phyloP scores from a whole-genome alignment of 2,113 vertebrate genomes.

The Labrus mixtus region DNA sequence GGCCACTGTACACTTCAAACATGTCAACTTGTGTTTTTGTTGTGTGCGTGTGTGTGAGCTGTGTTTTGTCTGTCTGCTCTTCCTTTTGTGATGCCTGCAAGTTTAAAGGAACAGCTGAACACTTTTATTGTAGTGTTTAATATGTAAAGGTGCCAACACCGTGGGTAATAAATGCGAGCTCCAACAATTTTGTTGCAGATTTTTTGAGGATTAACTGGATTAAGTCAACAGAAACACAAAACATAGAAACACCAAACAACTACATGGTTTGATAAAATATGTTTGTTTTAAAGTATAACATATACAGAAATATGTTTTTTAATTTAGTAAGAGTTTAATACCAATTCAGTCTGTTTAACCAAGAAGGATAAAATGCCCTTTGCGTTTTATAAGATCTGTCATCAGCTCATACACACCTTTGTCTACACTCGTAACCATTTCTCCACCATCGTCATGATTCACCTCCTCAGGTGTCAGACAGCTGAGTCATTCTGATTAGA shows the following conservation, averaged over 20 bases:
- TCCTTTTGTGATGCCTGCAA: background rate
- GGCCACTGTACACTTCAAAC: conserved; percentile 29
- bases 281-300: too few species aligned
- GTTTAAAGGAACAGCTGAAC: conserved; percentile 5
- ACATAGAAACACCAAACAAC: background rate
- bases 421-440: background rate
- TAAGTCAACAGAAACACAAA: background rate
- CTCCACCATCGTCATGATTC: conserved; percentile 13
- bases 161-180: background rate
- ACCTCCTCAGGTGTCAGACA: conserved; percentile 12
- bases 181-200: background rate
- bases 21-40: conserved; percentile 21
- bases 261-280: background rate
- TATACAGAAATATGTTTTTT: too few species aligned
- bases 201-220: conserved; percentile 21
- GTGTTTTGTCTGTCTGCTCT: background rate
- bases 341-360: background rate
- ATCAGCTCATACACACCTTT: background rate
- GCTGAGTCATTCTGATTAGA: conserved; percentile 41
- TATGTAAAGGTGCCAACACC: background rate
- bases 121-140: background rate
- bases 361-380: background rate
- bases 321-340: background rate
- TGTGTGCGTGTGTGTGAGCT: conserved; percentile 3
- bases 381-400: background rate